Evolutionary conservation across 2,113 vertebrate species (phyloP), one percentile per base, ranked within the genome.

Genomic region (Triplophysa rosa): DNA sequence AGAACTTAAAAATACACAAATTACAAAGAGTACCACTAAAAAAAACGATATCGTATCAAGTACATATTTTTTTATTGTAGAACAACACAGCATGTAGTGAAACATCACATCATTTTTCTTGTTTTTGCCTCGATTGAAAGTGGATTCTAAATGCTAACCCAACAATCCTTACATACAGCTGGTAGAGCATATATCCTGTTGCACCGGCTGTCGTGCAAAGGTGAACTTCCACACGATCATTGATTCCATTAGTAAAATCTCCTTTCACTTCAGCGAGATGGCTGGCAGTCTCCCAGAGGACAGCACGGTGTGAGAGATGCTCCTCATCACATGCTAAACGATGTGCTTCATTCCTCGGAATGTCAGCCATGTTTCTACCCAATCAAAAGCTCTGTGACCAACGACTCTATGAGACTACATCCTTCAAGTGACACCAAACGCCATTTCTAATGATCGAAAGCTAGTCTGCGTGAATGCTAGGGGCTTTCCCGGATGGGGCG

Each of bases 241-340:
- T n/a, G 77, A 69, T 52, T 70, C 67, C 66, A 79, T 79, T 79
- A 79, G 77, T 79, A 63, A 45, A 69, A 69, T 79, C 49, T 69
- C 23, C 70, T 79, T 79, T 62, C 66, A 63, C 42, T 71, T 42
- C 78, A 19, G 24, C n/a, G 14, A 63, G 59, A 59, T 40, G n/a
- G 49, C n/a, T 66, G 69, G 68, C 63, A 65, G 61, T 61, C 4
- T 73, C 68, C 62, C 61, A 56, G 69, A 73, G 69, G 26, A 72
- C 78, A 49, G 68, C 42, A 19, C 24, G 29, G 23, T 47, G 42
- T 72, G 78, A 80, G 52, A 66, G 68, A 68, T 72, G 69, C 49
- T 29, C 66, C 78, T 66, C 78, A 80, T 80, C 69, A 69, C 59
- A 80, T 65, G 70, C 14, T 65, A 73, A 72, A 72, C 66, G 68